Base-by-base conservation (phyloP, 2,888 invertebrate species). In the Coelopa pilipes region DNA sequence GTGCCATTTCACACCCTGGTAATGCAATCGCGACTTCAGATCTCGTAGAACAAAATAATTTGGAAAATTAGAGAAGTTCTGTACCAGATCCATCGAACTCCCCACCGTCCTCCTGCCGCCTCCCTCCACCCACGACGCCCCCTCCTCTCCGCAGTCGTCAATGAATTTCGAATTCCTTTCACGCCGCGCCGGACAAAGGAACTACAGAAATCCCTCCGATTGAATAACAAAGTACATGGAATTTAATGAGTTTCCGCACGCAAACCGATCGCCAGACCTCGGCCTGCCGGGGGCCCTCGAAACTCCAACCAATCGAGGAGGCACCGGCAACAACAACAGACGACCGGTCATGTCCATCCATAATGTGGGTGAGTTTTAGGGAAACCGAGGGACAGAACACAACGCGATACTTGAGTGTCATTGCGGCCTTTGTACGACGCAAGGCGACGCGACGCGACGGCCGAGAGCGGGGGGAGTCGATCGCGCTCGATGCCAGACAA, bases 331-430 rank as follows among this genome's bases (percentile, higher is more conserved):
- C 66, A 17, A 65, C 21, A 50, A 49, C 24, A 34, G 46, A 13
- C 12, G 34, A 17, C 63, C 34, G 17, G 34, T 65, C 49, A 46
- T 24, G 10, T 47, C 12, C 17, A 59, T 59, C 49, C 60, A 21
- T 49, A 60, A 70, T 70, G 70, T 70, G 60, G 70, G 70, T 59
- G 70, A 46, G 17, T 69, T 69, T 55, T 69, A 45, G 24, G 19
- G n/a, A 24, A 45, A 65, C 46, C 12, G 10, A 50, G 34, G 34
- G 34, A 34, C 34, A 7, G 7, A 34, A 2, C 7, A 2, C 2
- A 34, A 34, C 45, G 34, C n/a, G 21, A 55, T 57, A 24, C 17
- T 55, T 24, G 67, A 67, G 19, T 53, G 34, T 53, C 67, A 69
- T 69, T 69, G 59, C 47, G 55, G 1, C 57, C 17, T 46, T 69